Percentiles rank a stretch among this genome's conserved stretches.
phyloP scores from a whole-genome alignment of 2,113 vertebrate species.

The Nipponia nippon region DNA sequence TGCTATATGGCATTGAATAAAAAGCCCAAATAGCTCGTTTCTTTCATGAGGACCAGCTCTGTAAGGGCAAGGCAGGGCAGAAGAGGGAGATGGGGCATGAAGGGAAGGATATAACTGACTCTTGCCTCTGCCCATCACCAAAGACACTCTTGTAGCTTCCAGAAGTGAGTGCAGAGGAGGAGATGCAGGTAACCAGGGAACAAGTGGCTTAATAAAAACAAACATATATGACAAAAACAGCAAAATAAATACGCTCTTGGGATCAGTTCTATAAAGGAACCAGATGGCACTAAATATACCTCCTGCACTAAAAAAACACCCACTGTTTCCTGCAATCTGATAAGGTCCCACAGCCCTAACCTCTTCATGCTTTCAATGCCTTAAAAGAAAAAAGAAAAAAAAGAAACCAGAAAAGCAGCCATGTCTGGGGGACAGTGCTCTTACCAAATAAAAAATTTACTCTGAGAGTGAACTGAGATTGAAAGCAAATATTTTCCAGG shows the following conservation, averaged over 20 bases:
- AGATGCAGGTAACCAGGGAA: neutral
- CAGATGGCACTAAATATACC: neutral
- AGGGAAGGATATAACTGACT: neutral
- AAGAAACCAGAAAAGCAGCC: neutral
- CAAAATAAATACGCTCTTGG: neutral
- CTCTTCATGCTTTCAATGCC: neutral
- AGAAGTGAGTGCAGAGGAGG: neutral
- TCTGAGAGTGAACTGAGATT: neutral
- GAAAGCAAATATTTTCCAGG: neutral
- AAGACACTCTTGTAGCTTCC: neutral
- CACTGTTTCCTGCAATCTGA: neutral
- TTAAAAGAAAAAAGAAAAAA: neutral
- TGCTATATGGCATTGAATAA: neutral
- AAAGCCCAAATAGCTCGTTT: neutral
- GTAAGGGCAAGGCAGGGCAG: neutral
- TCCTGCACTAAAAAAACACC: neutral
- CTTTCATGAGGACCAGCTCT: neutral
- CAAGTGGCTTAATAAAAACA: neutral
- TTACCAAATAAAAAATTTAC: neutral
- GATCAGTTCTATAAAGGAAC: neutral
- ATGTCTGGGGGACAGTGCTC: neutral
- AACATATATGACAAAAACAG: rapidly evolving
- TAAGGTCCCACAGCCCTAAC: neutral
- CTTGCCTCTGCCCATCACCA: neutral
- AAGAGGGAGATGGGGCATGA: neutral